A percentile compares a stretch with the other conserved stretches of the same genome.
Evolutionary conservation across 2,888 invertebrate species (phyloP).

Genomic region (Athalia rosae): DNA sequence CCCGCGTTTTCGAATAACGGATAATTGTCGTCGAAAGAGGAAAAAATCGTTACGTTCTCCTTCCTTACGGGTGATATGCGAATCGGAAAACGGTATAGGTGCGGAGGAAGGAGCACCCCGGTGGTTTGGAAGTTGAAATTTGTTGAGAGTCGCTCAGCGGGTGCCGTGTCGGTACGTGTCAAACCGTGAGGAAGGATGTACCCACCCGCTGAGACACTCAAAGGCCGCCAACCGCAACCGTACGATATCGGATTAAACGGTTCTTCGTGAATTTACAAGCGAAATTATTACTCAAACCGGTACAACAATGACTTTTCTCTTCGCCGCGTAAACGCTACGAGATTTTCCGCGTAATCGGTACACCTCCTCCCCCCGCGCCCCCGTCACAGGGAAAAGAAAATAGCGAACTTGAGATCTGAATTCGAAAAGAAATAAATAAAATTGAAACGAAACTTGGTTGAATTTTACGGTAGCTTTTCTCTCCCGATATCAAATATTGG

Average conservation of each 20-base stretch:
- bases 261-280: conserved; percentile 54
- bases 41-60: neutral
- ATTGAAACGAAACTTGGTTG: neutral
- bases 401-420: too few relatives aligned
- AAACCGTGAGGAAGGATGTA: conserved; percentile 54
- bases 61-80: neutral
- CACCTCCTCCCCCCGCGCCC: neutral
- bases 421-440: neutral
- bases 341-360: neutral
- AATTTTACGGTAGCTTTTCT: neutral
- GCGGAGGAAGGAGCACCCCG: neutral
- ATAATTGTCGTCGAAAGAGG: too few relatives aligned
- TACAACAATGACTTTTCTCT: neutral
- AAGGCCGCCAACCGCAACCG: conserved; percentile 52
- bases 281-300: conserved; percentile 46
- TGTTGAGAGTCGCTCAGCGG: conserved; percentile 54
- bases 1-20: too few relatives aligned
- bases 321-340: neutral
- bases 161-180: conserved; percentile 56
- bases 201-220: conserved; percentile 59
- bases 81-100: conserved; percentile 5
- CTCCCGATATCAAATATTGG: conserved; percentile 35
- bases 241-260: conserved; percentile 60
- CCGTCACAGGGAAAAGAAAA: too few relatives aligned
- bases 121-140: conserved; percentile 24